phyloP scores from a whole-genome alignment of 2,113 vertebrate species.

The Sinocyclocheilus rhinocerous region DNA sequence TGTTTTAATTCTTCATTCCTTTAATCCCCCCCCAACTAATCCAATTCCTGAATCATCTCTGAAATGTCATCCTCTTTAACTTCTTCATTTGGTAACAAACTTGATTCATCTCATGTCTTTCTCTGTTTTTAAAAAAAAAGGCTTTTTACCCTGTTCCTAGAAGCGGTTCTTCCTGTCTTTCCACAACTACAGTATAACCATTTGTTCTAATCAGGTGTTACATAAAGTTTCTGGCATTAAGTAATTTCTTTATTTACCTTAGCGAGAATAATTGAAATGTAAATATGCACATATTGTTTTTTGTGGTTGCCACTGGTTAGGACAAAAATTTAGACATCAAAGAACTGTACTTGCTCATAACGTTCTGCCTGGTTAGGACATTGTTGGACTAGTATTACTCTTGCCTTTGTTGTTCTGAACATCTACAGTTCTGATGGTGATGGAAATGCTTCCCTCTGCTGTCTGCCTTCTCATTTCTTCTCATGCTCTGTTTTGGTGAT shows the following conservation, averaged over 20 bases:
- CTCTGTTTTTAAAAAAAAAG: not conserved
- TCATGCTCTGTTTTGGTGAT: constrained; percentile 9
- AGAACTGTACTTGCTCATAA: not conserved
- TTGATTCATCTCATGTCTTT: not conserved
- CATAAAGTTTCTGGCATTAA: not conserved
- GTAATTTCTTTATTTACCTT: not conserved
- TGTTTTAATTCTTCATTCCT: too few species aligned
- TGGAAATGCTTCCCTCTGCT: not conserved
- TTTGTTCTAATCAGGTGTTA: not conserved
- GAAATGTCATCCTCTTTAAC: constrained; percentile 2
- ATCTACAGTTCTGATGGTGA: not conserved
- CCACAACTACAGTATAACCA: constrained; percentile 1
- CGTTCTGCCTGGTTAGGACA: not conserved
- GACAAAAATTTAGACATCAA: not conserved
- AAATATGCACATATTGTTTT: not conserved
- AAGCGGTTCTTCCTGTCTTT: not conserved
- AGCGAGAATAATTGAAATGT: not conserved
- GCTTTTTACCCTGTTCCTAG: not conserved
- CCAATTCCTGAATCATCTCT: not conserved
- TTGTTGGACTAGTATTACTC: not conserved
- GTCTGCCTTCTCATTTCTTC: constrained; percentile 6
- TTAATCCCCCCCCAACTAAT: too few species aligned
- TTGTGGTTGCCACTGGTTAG: not conserved
- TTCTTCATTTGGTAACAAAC: not conserved
- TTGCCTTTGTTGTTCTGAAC: not conserved